These are phyloP conservation scores for Callyntrura guangdongensis DNA, from an alignment of 2,888 invertebrate genomes.

Conservation along the genomic window DNA sequence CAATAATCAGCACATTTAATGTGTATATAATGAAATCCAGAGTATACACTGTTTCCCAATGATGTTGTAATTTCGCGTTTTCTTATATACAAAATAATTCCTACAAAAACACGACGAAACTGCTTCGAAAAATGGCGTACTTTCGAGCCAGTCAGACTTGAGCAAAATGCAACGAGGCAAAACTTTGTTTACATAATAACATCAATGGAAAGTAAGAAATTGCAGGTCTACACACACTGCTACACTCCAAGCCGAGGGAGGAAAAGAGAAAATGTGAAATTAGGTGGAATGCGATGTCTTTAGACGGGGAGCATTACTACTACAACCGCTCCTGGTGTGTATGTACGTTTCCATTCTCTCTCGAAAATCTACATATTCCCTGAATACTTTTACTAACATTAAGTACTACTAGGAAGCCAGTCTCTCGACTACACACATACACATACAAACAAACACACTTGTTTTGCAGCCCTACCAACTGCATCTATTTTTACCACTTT, in stretches of 20 bases:
- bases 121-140: background rate
- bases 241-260: background rate
- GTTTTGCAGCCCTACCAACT: background rate
- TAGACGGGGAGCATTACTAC: background rate
- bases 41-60: background rate
- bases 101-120: background rate
- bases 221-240: slow-evolving; percentile 1
- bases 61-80: background rate
- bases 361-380: background rate
- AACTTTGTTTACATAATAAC: slow-evolving; percentile 49
- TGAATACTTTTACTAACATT: background rate
- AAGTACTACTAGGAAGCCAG: background rate
- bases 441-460: background rate
- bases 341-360: background rate
- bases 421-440: background rate
- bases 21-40: too few species aligned
- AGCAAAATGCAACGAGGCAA: background rate
- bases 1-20: too few species aligned
- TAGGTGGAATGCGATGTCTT: slow-evolving; percentile 60
- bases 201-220: slow-evolving; percentile 47
- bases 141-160: background rate
- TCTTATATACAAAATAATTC: background rate
- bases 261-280: slow-evolving; percentile 39
- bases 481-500: too few species aligned
- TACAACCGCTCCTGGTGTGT: too few species aligned